These are phyloP conservation scores for Mesoclemmys tuberculata DNA, from an alignment of 2,113 vertebrate genomes.

Conservation along the genomic window DNA sequence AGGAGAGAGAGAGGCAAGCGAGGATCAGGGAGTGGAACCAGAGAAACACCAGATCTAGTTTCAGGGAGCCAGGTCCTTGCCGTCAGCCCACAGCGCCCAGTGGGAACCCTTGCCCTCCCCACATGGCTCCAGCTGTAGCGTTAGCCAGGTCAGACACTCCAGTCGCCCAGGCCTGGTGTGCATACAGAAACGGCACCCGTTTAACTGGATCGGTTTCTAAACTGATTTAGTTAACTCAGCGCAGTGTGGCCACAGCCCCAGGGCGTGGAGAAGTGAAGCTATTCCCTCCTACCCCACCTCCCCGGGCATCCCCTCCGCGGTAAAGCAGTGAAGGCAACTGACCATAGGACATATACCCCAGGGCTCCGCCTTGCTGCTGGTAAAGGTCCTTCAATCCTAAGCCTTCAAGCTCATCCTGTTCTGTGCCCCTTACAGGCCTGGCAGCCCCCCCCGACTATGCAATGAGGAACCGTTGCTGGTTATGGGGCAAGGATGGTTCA, in stretches of 20 bases:
- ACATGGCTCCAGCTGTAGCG: accelerated
- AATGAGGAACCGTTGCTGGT: neutral
- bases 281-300: neutral
- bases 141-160: neutral
- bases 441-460: neutral
- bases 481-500: neutral
- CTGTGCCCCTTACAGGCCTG: neutral
- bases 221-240: neutral
- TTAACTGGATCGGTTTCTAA: neutral
- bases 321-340: neutral
- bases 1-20: neutral
- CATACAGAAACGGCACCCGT: neutral
- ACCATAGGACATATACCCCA: neutral
- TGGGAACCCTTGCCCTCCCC: accelerated
- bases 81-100: neutral
- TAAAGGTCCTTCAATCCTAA: neutral
- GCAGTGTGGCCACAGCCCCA: neutral
- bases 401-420: neutral
- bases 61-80: neutral
- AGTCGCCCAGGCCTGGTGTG: neutral
- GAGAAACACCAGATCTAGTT: no score
- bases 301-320: neutral
- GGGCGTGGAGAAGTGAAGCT: neutral
- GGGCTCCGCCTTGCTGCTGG: neutral
- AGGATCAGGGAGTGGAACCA: neutral